Percentiles rank a stretch among this genome's conserved stretches.
Evolutionary conservation across 2,888 invertebrate species (phyloP).

Genomic region (Xanthia togata): DNA sequence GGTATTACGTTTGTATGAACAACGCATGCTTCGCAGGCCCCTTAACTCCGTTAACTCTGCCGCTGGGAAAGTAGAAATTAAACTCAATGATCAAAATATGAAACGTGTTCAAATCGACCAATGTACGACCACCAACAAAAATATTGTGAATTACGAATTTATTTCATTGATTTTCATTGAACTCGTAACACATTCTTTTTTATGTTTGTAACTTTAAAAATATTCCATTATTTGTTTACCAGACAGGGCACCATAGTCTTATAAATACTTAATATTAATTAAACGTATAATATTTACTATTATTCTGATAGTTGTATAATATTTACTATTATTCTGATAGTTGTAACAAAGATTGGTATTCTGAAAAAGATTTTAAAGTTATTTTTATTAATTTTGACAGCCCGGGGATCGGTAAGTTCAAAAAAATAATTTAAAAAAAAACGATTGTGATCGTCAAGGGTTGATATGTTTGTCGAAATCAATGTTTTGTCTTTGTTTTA

Average conservation of each 20-base stretch:
- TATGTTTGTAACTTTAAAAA: background rate
- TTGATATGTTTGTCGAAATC: constrained; percentile 19
- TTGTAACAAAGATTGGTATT: background rate
- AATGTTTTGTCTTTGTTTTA: constrained; percentile 41
- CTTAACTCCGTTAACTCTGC: background rate
- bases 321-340: background rate
- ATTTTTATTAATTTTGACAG: constrained; percentile 74
- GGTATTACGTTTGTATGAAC: too few species aligned
- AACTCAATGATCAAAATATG: background rate
- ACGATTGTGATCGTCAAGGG: constrained; percentile 42
- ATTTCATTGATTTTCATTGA: background rate
- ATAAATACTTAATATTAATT: background rate
- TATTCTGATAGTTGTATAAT: background rate
- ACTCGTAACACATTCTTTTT: too few species aligned
- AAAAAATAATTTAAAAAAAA: constrained; percentile 23
- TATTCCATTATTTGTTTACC: background rate
- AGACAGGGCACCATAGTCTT: constrained; percentile 21
- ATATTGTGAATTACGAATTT: background rate
- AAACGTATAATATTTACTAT: background rate
- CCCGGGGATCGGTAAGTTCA: constrained; percentile 78
- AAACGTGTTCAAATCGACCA: background rate
- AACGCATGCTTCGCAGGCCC: too few species aligned
- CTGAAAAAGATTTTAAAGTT: constrained; percentile 2
- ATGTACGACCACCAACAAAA: background rate
- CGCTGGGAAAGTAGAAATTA: background rate